Evolutionary conservation across 2,888 invertebrate species (phyloP).

Genomic region (Pristionchus japonicus): DNA sequence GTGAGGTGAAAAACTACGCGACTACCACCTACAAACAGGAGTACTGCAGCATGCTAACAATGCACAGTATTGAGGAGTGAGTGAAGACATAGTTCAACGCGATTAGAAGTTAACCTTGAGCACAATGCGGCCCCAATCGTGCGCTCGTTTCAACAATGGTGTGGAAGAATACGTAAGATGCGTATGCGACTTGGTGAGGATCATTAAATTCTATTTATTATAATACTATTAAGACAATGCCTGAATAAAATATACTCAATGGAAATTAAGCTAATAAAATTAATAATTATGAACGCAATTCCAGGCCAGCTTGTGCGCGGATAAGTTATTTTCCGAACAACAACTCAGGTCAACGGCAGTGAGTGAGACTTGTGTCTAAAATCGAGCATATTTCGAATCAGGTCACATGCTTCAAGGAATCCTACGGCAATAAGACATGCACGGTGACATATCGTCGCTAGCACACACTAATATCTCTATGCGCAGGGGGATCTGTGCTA

Average conservation of each 20-base stretch:
- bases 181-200: neutral
- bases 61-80: neutral
- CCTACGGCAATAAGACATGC: neutral
- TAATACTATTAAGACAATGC: too few relatives aligned
- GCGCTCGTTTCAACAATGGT: neutral
- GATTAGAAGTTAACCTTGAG: neutral
- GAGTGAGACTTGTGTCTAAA: too few relatives aligned
- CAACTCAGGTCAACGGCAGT: neutral
- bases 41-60: neutral
- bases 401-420: neutral
- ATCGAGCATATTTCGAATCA: neutral
- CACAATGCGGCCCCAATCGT: neutral
- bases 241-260: too few relatives aligned
- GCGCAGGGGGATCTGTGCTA: neutral
- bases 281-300: too few relatives aligned
- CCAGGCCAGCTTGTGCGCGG: neutral
- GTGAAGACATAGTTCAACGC: neutral
- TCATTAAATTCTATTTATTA: too few relatives aligned
- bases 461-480: too few relatives aligned
- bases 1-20: neutral
- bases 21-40: neutral
- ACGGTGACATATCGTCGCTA: neutral
- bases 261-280: too few relatives aligned
- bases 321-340: neutral
- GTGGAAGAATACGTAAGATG: neutral